Base-by-base conservation (phyloP, 1,140 invertebrate genomes). In the Nautilus pompilius region DNA sequence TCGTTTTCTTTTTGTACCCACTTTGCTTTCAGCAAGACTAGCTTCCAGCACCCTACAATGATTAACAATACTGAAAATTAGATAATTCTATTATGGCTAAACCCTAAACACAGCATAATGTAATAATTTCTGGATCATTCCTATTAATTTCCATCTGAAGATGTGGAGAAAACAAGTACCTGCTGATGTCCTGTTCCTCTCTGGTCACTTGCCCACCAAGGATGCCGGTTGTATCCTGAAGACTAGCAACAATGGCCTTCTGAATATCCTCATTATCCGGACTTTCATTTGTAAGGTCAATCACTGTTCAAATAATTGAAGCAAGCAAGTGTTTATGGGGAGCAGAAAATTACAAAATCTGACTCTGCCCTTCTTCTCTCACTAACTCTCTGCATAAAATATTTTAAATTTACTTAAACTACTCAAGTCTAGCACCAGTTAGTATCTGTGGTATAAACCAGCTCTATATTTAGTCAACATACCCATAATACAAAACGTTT, bases 171-270 rank as follows among this genome's bases (percentile, higher is more conserved):
- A 56, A 30, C n/a, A 66, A 30, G 34, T 63, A 82, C 79, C 79
- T 74, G 72, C 79, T 81, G 34, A 82, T 81, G 65, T 84, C 83
- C 60, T 83, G 80, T 60, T 84, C 83, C 65, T 84, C 83, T 17
- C 77, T 71, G 17, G 79, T 79, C 24, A 78, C 72, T 67, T 82
- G 76, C 54, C 78, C 74, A 65, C 80, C 76, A 57, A 81, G 70
- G 55, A 82, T 80, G 5, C 72, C 74, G 28, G 67, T 70, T 45
- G 66, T 67, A 55, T 83, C 81, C 61, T 81, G 75, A n/a, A 84
- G 68, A 66, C 82, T 83, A 10, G 82, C 77, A 34, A 73, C 82
- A 48, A 85, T 84, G 24, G 84, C 84, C 70, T 82, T 80, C 63
- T 83, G 81, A 15, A 85, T 60, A 51, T 84, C 81, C 56, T 80